These are phyloP conservation scores for Caracal caracal DNA, from an alignment of 2,113 vertebrate genomes.

Conservation along the genomic window DNA sequence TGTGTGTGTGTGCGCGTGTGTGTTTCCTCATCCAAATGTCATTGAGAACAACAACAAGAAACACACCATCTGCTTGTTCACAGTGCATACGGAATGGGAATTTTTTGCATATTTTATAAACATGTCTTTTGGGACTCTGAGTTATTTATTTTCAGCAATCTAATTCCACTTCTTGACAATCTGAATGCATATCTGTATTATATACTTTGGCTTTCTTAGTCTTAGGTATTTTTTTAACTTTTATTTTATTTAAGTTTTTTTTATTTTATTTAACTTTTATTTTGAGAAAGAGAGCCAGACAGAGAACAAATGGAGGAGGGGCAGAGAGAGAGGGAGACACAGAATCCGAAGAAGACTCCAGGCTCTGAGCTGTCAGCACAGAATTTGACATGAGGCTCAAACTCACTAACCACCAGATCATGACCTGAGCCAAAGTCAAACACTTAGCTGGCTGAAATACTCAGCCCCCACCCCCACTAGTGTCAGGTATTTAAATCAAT, in stretches of 20 bases:
- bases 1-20: neutral
- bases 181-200: neutral
- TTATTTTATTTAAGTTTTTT: too few species aligned
- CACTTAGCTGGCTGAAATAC: too few species aligned
- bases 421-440: too few species aligned
- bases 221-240: neutral
- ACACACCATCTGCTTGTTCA: neutral
- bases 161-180: neutral
- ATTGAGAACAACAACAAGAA: neutral
- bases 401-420: too few species aligned
- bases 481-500: neutral
- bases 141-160: neutral
- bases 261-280: neutral
- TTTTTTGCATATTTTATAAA: neutral
- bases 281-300: too few species aligned
- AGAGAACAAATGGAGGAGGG: too few species aligned
- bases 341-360: too few species aligned
- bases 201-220: neutral
- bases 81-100: neutral
- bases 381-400: too few species aligned
- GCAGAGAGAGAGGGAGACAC: too few species aligned
- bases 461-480: too few species aligned
- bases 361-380: too few species aligned
- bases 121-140: neutral
- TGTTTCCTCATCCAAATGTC: neutral